Evolutionary conservation across 2,797 vertebrate genomes (phyloP), one percentile per base, ranked within the genome.

Genomic region (Holocentrus rufus): DNA sequence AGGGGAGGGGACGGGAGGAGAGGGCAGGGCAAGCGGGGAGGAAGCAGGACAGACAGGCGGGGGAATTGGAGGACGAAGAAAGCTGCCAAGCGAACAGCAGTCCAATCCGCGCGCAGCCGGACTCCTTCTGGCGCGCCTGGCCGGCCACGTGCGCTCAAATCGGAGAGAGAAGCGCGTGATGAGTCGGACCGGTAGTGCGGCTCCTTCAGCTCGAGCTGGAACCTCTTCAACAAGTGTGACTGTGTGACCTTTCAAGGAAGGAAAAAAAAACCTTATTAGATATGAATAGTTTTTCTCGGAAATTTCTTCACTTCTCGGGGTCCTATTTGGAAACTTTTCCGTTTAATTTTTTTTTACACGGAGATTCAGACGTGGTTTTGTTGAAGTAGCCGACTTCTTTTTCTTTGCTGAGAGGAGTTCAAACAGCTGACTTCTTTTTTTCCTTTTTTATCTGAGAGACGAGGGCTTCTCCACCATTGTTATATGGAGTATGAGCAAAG

Each of bases 181-280:
- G 68, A 64, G 17, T 36, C 52, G 52, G 46, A 66, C 64, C 65
- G 22, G 55, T 27, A 27, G 25, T 30, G 34, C 34, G 18, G 49
- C 74, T 65, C 57, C 62, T 65, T 42, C 7, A 68, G 44, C 64
- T 55, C 25, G 55, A 22, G 22, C 46, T 22, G 27, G 59, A 42
- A 23, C 67, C 47, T 25, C 57, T 13, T 66, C 86, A 86, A 86
- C 86, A 89, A 80, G 85, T 89, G 72, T 1, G 50, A 15, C 5
- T 27, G 53, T 5, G 31, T 55, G 4, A 14, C 7, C 57, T 42
- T 27, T 0, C 3, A 1, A 7, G 55, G 49, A 14, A 44, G 14
- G 31, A 6, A 31, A 1, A 15, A 14, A n/a, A n/a, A 11, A 1
- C 53, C 2, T 20, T 4, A 22, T 74, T 18, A 55, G 49, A 49